Evolutionary conservation across 2,888 invertebrate species (phyloP).

Genomic region (Plagiodera versicolora): DNA sequence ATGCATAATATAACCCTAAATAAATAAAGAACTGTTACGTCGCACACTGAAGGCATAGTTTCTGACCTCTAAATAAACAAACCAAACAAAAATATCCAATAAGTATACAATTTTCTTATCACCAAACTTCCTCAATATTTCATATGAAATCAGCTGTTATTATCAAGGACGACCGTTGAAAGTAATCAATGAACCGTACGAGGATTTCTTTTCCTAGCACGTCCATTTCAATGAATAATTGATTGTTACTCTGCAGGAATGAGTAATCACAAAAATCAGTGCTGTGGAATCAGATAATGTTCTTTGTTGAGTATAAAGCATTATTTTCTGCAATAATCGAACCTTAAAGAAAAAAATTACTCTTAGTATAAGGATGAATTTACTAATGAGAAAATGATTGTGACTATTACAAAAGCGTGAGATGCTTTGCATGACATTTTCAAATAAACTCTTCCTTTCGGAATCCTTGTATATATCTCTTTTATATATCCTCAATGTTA

Average conservation of each 20-base stretch:
- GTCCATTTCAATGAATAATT: constrained; percentile 14
- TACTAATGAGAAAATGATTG: too few relatives aligned
- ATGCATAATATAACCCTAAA: not conserved
- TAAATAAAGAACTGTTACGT: constrained; percentile 1
- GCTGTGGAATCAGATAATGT: not conserved
- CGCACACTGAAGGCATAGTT: not conserved
- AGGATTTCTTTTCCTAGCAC: constrained; percentile 22
- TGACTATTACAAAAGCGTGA: too few relatives aligned
- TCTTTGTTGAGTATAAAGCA: too few relatives aligned
- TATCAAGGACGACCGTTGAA: constrained; percentile 38
- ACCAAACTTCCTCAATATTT: constrained; percentile 21
- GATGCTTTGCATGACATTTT: too few relatives aligned
- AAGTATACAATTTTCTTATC: constrained; percentile 16
- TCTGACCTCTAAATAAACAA: not conserved
- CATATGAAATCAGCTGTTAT: constrained; percentile 36
- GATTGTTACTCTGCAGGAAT: not conserved
- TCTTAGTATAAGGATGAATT: too few relatives aligned
- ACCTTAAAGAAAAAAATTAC: too few relatives aligned
- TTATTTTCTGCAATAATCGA: too few relatives aligned
- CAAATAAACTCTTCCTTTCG: too few relatives aligned
- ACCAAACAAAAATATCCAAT: constrained; percentile 7
- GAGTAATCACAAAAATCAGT: not conserved
- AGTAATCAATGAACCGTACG: constrained; percentile 19
- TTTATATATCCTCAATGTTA: too few relatives aligned
- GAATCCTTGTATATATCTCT: too few relatives aligned